Percentiles rank a stretch among this genome's conserved stretches.
Conservation (phyloP, 2,888 invertebrate genomes). For the Galerucella pusilla region DNA sequence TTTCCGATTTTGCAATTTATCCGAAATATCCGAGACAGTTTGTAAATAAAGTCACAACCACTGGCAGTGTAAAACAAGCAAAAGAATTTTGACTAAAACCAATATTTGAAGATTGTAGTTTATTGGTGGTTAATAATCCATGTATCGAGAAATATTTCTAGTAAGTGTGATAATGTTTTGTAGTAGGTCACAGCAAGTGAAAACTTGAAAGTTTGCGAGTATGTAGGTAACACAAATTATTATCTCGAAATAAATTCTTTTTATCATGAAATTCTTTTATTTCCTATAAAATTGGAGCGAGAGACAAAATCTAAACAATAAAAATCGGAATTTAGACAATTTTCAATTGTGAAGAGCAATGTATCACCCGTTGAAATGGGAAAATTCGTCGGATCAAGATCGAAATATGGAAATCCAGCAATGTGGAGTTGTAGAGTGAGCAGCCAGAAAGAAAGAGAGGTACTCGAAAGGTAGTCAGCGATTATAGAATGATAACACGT, state of each 20-base stretch:
- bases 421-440: slow-evolving; percentile 7
- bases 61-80: no score
- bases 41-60: background rate
- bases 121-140: no score
- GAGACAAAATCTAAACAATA: slow-evolving; percentile 10
- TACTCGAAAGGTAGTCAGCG: slow-evolving; percentile 41
- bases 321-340: slow-evolving; percentile 24
- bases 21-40: slow-evolving; percentile 1
- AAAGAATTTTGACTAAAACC: no score
- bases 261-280: no score
- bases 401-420: slow-evolving; percentile 35
- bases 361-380: slow-evolving; percentile 35
- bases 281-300: background rate
- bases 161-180: no score
- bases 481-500: slow-evolving; percentile 56
- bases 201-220: no score
- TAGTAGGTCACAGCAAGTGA: no score
- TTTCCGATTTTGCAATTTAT: background rate
- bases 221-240: no score
- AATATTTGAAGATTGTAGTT: no score
- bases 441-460: slow-evolving; percentile 21
- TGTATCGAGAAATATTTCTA: no score
- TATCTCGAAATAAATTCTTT: no score
- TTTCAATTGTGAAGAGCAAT: slow-evolving; percentile 32
- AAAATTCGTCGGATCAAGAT: slow-evolving; percentile 37